phyloP scores from a whole-genome alignment of 2,888 invertebrate genomes.

The Rhagonycha lutea region DNA sequence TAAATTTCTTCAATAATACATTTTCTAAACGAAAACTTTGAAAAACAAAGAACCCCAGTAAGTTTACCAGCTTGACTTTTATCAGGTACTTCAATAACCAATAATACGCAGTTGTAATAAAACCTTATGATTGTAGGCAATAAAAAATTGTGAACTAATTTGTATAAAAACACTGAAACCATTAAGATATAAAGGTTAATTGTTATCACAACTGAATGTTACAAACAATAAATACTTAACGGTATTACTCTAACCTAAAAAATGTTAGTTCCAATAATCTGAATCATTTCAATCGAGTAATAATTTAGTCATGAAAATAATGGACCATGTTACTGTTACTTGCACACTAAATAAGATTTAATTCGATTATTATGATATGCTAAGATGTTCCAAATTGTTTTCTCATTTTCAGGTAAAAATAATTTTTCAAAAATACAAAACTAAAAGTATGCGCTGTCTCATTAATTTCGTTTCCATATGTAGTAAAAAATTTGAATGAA shows the following conservation, averaged over 20 bases:
- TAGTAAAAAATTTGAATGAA: conserved; percentile 15
- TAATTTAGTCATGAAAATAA: not conserved
- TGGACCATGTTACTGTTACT: not conserved
- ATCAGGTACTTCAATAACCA: not conserved
- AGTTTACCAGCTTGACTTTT: not conserved
- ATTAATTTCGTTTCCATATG: not conserved
- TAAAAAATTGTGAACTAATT: not conserved
- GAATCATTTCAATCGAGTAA: not conserved
- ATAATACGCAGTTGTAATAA: not conserved
- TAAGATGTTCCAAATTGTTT: not conserved
- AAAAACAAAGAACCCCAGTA: not conserved
- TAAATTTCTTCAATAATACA: not conserved
- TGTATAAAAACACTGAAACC: not conserved
- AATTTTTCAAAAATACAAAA: not conserved
- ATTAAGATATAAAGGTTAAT: not conserved
- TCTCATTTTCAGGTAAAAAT: not conserved
- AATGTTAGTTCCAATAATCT: not conserved
- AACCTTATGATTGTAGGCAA: not conserved
- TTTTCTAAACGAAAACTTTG: not conserved
- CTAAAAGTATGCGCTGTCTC: not conserved
- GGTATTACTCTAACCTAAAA: not conserved
- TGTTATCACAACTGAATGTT: not conserved
- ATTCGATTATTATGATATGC: no score
- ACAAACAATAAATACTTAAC: not conserved
- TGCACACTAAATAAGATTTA: not conserved